Evolutionary conservation across 2,797 vertebrate genomes (phyloP), one percentile per base, ranked within the genome.

Genomic region (Menidia menidia): DNA sequence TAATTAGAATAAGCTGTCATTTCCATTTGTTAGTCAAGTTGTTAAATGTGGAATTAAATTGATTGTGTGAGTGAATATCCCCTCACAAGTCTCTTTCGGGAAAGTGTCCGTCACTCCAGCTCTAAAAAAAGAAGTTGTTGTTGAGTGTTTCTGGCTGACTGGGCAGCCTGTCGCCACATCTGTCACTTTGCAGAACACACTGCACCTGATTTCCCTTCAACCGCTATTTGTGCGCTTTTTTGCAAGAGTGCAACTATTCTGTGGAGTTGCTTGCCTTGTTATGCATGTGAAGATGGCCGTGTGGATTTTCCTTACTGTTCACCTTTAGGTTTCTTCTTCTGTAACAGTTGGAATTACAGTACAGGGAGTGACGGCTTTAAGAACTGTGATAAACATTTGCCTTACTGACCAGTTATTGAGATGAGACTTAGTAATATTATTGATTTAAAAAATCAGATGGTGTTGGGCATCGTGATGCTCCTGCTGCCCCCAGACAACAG

Each of bases 61-160:
- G 9, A 62, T 61, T 65, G 13, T 13, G 33, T 10, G 59, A 3
- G 15, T 1, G 64, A 50, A 30, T 44, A n/a, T 31, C 16, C 31
- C 63, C 56, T 80, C 72, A 78, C 16, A 1, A 72, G 74, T 56
- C 61, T 80, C 50, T 80, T 58, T 19, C 68, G 60, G 71, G 54
- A 57, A 69, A 71, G 63, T 66, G 55, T 84, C 85, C 86, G 85
- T 88, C 86, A 85, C 77, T 85, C 61, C 65, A 62, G 75, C 70
- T 79, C 71, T 47, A 41, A 68, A 56, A 74, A 45, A 86, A 86
- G 68, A 79, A 78, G 68, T 81, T 30, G 68, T 81, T 30, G 61
- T 68, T 80, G 78, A 84, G 81, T 81, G 72, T 86, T 90, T 90
- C 81, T 86, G 87, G 85, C 80, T 86, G 86, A 88, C 84, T 86